A percentile compares a stretch with the other conserved stretches of the same genome.
These are phyloP conservation scores for Eilema griseolum DNA, from an alignment of 2,888 invertebrate genomes.

Conservation along the genomic window DNA sequence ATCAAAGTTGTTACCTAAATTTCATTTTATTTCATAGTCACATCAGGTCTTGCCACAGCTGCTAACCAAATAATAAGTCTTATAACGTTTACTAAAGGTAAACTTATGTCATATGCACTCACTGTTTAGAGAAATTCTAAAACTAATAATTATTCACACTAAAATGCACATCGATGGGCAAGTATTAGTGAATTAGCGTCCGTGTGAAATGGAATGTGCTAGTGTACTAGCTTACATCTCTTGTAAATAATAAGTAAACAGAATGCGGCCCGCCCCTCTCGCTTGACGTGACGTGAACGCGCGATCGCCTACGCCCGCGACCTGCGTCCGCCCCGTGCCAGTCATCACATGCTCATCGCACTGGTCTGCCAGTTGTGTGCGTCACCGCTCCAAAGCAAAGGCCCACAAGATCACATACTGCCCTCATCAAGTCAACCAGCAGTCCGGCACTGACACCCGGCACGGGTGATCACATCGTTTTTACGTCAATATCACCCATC, in stretches of 20 bases:
- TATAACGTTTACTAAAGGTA: slow-evolving; percentile 50
- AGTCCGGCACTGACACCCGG: slow-evolving; percentile 46
- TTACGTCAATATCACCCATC: slow-evolving; percentile 65
- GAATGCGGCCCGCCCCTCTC: slow-evolving; percentile 74
- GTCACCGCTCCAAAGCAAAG: slow-evolving; percentile 66
- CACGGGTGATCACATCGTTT: slow-evolving; percentile 56
- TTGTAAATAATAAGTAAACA: slow-evolving; percentile 81
- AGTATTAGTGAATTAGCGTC: slow-evolving; percentile 63
- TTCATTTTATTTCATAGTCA: slow-evolving; percentile 85
- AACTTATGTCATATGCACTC: slow-evolving; percentile 66
- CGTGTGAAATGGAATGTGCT: slow-evolving; percentile 78
- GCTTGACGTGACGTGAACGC: slow-evolving; percentile 68
- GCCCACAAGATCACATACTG: slow-evolving; percentile 59
- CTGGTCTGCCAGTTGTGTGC: slow-evolving; percentile 61
- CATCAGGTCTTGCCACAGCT: slow-evolving; percentile 72
- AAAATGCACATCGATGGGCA: slow-evolving; percentile 76
- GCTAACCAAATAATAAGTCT: slow-evolving; percentile 60
- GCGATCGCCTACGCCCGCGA: slow-evolving; percentile 67
- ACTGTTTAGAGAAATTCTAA: slow-evolving; percentile 70
- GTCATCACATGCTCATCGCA: slow-evolving; percentile 69
- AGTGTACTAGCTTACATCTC: slow-evolving; percentile 77
- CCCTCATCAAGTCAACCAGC: slow-evolving; percentile 49
- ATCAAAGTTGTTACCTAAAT: slow-evolving; percentile 74
- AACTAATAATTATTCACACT: slow-evolving; percentile 68
- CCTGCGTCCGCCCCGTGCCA: slow-evolving; percentile 65